A percentile compares a stretch with the other conserved stretches of the same genome.
Conservation (phyloP, 2,797 vertebrate species). For the Pseudotriccus pelzelni region DNA sequence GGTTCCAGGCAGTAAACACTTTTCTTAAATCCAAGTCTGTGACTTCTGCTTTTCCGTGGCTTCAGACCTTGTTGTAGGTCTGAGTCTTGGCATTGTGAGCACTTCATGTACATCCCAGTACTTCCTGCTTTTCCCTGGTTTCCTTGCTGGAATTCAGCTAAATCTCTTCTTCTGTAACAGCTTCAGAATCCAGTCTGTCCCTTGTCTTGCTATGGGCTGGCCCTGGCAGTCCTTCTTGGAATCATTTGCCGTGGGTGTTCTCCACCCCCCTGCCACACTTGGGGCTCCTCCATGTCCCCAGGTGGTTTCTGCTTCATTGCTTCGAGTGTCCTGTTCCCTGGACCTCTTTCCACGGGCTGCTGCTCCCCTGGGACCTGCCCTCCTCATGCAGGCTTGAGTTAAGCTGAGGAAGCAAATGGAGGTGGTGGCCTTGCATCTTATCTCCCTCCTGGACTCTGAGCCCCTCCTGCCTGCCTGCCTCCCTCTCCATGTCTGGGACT, state of each 20-base stretch:
- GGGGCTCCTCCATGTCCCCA: not conserved
- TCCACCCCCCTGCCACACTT: rapidly evolving
- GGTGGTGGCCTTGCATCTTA: not conserved
- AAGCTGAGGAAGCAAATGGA: not conserved
- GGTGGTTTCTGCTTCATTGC: not conserved
- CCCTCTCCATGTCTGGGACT: not conserved
- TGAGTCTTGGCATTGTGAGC: rapidly evolving
- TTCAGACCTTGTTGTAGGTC: not conserved
- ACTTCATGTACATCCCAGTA: rapidly evolving
- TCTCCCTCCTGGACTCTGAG: not conserved
- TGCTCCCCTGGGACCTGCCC: not conserved
- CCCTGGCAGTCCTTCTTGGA: not conserved
- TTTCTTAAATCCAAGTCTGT: not conserved
- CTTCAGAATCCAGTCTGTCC: not conserved
- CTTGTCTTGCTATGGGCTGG: not conserved
- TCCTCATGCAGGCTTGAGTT: not conserved
- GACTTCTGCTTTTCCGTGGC: not conserved
- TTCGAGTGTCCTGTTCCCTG: not conserved
- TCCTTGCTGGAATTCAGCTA: not conserved
- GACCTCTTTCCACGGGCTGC: not conserved
- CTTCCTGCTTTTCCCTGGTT: not conserved
- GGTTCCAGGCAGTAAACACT: slow-evolving; percentile 21
- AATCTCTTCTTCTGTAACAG: not conserved
- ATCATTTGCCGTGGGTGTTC: not conserved
- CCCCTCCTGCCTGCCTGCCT: not conserved